Evolutionary conservation across 2,888 invertebrate species (phyloP).

Genomic region (Lasioglossum marginatum): DNA sequence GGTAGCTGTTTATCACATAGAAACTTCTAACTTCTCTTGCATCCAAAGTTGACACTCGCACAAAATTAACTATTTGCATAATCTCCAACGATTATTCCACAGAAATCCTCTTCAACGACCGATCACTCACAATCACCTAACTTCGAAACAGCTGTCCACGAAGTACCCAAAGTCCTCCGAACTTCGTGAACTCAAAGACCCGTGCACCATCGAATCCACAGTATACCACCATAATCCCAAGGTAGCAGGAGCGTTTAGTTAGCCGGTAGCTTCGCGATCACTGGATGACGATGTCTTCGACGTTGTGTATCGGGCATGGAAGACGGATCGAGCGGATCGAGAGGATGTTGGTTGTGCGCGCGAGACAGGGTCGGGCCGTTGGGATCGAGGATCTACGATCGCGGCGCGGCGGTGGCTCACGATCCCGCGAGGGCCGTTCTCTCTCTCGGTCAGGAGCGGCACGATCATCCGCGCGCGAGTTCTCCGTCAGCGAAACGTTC

Average conservation of each 20-base stretch:
- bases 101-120: background rate
- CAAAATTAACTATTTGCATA: background rate
- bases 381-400: conserved; percentile 10
- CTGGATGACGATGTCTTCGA: background rate
- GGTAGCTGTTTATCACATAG: background rate
- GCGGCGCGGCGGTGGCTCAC: conserved; percentile 18
- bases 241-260: background rate
- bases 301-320: background rate
- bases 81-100: background rate
- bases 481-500: conserved; percentile 62
- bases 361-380: background rate
- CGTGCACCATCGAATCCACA: background rate
- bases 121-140: background rate
- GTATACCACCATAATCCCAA: background rate
- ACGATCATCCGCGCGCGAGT: conserved; percentile 57
- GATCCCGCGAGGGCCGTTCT: conserved; percentile 49
- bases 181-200: background rate
- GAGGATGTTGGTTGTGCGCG: background rate
- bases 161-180: background rate
- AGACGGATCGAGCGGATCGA: background rate
- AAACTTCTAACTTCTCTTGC: background rate
- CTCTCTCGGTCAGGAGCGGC: conserved; percentile 69
- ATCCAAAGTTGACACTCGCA: background rate
- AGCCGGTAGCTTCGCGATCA: background rate
- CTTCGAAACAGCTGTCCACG: too few species aligned